Evolutionary conservation across 2,113 vertebrate species (phyloP), one percentile per base, ranked within the genome.

Genomic region (Mobula birostris): DNA sequence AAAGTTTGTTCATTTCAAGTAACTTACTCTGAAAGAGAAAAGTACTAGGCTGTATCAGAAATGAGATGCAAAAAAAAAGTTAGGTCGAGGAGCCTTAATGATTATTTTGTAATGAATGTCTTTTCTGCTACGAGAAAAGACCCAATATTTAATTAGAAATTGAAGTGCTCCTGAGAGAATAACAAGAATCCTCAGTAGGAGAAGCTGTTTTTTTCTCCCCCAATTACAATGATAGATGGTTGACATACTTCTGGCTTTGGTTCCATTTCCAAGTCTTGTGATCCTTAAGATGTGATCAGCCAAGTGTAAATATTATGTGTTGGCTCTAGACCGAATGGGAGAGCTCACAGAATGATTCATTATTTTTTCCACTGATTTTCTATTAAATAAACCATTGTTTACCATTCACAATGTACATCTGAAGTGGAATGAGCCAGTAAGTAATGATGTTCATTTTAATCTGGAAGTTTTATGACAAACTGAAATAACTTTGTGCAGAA

Each of bases 1-100:
- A 95, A 48, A 56, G 70, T 56, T 92, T 93, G 70, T 72, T 93
- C 68, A 74, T 56, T 48, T 93, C 85, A 93, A 93, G 91, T 93
- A 40, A 76, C 91, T 74, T 93, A 27, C 70, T 76, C 70, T 93
- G 32, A 29, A 93, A 72, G 70, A 93, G 11, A 93, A 90, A 32
- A 14, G 14, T 90, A 90, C 40, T 48, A 14, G 32, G 74, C 90
- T 88, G 24, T 70, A 93, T 74, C 70, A 76, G 83, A 90, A 66
- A 93, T 74, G 91, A 93, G 91, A 93, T 93, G 91, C 70, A 92
- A 92, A 56, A 82, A 80, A 80, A 83, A 48, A 76, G 70, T 93
- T 74, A 56, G 21, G 24, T 93, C 36, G 24, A 74, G 70, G 91
- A 93, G 68, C 91, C 36, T 93, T 76, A 93, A 93, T 76, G 40